Percentiles rank a stretch among this genome's conserved stretches.
Conservation (phyloP, 2,888 invertebrate species). For the Imbricaverruca yamaguchii region DNA sequence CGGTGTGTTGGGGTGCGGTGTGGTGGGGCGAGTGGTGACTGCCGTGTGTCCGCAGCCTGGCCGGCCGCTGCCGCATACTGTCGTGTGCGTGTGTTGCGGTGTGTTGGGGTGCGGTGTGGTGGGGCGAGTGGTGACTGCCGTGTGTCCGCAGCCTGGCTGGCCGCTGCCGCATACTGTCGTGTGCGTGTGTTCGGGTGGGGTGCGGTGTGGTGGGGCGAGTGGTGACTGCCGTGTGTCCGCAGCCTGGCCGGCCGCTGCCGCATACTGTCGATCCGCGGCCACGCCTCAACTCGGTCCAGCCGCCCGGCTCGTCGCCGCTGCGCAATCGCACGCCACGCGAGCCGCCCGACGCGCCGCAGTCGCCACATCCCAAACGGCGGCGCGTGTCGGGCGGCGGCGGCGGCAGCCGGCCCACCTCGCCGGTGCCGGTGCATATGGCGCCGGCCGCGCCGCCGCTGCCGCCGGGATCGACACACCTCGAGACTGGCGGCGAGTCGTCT, state of each 20-base stretch:
- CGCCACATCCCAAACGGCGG: conserved; percentile 4
- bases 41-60: not conserved
- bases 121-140: too few species aligned
- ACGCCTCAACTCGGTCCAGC: not conserved
- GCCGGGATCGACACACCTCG: not conserved
- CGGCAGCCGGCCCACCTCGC: not conserved
- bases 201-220: too few species aligned
- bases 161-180: too few species aligned
- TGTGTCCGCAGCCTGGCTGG: too few species aligned
- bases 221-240: not conserved
- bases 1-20: too few species aligned
- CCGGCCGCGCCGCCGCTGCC: not conserved
- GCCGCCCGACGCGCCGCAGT: not conserved
- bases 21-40: too few species aligned
- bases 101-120: too few species aligned
- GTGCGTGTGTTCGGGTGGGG: too few species aligned
- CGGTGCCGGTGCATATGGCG: not conserved
- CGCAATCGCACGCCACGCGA: not conserved
- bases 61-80: not conserved
- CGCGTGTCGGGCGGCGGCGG: not conserved
- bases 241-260: not conserved
- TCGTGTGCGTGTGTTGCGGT: too few species aligned
- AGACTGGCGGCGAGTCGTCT: not conserved
- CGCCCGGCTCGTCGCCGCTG: not conserved
- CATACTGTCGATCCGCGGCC: not conserved